Percentiles rank a stretch among this genome's conserved stretches.
Conservation (phyloP, 2,113 vertebrate species). For the Pampusana beccarii region DNA sequence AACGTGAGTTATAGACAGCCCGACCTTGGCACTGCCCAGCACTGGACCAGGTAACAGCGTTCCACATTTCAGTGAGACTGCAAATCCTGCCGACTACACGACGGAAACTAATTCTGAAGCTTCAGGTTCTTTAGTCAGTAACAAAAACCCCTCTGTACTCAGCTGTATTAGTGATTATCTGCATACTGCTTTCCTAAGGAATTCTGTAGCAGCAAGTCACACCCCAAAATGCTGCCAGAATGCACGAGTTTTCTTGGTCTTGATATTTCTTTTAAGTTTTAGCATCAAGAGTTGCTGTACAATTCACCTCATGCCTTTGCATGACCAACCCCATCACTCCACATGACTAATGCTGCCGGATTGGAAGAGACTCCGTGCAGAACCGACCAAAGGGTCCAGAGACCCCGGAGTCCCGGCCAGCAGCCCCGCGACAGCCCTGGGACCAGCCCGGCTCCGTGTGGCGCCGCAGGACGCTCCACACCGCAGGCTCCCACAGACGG, state of each 20-base stretch:
- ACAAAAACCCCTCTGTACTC: not conserved
- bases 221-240: not conserved
- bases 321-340: not conserved
- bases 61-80: not conserved
- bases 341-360: not conserved
- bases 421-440: too few relatives aligned
- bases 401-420: too few relatives aligned
- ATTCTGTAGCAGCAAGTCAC: not conserved
- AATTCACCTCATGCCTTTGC: not conserved
- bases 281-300: not conserved
- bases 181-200: not conserved
- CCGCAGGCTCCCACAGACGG: rapidly evolving
- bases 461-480: too few relatives aligned
- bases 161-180: not conserved
- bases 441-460: too few relatives aligned
- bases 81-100: not conserved
- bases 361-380: not conserved
- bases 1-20: not conserved
- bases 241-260: not conserved
- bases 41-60: not conserved
- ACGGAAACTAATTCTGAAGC: not conserved
- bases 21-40: not conserved
- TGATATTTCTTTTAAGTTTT: not conserved
- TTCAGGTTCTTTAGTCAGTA: not conserved
- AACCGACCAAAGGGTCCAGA: not conserved